Conservation (phyloP, 2,888 invertebrate species). For the Agrotis exclamationis region DNA sequence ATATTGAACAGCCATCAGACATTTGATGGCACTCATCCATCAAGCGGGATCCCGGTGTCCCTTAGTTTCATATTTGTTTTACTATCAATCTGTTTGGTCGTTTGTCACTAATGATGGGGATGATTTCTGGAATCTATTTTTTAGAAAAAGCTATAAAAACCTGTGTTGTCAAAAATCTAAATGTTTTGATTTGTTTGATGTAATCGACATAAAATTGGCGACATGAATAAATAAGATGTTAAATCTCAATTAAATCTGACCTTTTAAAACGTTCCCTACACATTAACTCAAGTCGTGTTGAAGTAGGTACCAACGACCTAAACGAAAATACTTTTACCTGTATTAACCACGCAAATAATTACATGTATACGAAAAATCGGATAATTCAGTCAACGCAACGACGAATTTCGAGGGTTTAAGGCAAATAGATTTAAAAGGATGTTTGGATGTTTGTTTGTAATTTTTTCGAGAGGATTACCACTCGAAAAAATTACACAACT, state of each 20-base stretch:
- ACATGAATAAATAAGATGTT: too few species aligned
- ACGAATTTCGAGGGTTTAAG: slow-evolving; percentile 53
- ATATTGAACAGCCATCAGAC: slow-evolving; percentile 46
- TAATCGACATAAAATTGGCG: too few species aligned
- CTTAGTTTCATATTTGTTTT: slow-evolving; percentile 22
- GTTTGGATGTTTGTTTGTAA: slow-evolving; percentile 71
- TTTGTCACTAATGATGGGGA: slow-evolving; percentile 17
- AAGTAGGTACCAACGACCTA: neutral
- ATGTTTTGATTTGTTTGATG: too few species aligned
- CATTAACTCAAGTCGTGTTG: neutral
- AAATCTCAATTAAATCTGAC: too few species aligned
- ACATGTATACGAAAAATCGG: slow-evolving; percentile 27
- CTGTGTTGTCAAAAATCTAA: too few species aligned
- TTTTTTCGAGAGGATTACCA: slow-evolving; percentile 75
- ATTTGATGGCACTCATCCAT: slow-evolving; percentile 55
- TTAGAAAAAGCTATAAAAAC: neutral
- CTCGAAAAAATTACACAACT: too few species aligned
- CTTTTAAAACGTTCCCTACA: neutral
- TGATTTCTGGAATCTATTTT: slow-evolving; percentile 20
- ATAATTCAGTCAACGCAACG: slow-evolving; percentile 16
- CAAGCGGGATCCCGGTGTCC: slow-evolving; percentile 43
- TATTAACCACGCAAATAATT: slow-evolving; percentile 41
- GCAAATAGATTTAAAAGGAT: slow-evolving; percentile 62
- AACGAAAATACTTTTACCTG: slow-evolving; percentile 21
- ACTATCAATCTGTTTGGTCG: slow-evolving; percentile 26